Evolutionary conservation across 2,888 invertebrate genomes (phyloP), one percentile per base, ranked within the genome.

Genomic region (Andrena fulva): DNA sequence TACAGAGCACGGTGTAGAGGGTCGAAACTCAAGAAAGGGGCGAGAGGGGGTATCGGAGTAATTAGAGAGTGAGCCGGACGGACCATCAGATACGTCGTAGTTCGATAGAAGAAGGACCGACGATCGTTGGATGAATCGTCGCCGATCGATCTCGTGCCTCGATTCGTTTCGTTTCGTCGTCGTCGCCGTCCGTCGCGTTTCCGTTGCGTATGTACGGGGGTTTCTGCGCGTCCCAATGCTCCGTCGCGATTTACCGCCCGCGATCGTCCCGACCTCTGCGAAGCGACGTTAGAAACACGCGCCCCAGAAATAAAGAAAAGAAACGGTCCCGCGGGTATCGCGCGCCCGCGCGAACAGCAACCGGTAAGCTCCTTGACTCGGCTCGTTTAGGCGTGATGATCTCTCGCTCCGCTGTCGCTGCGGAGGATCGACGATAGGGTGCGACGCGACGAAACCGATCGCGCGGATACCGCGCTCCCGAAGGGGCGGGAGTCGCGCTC

Each of bases 1-100:
- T 91, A 90, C 90, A 91, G 56, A 56, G 89, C 86, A 85, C 77
- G 85, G 82, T 70, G n/a, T 82, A 79, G 75, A 79, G 81, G 75
- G 77, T 82, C 74, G 80, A 84, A 86, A 87, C 81, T 67, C 42
- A 78, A 86, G 73, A 76, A 70, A 80, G 80, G 82, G 80, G 78
- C 62, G 80, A 70, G 68, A 69, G 71, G 77, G 86, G 77, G 74
- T 68, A 66, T 87, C 86, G 82, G 85, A 86, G 85, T 82, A 82
- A 80, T 82, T 80, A 87, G 83, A 84, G 78, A 88, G 82, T 85
- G 81, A 88, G 77, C 88, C 88, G 88, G 88, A 88, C 88, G 88
- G 88, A 88, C 85, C 88, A 82, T 88, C 85, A 86, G 85, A 86
- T 78, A 86, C 81, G 86, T 77, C 80, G 63, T 78, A 81, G 63